phyloP scores from a whole-genome alignment of 2,797 vertebrate genomes.

The Channallabes apus region DNA sequence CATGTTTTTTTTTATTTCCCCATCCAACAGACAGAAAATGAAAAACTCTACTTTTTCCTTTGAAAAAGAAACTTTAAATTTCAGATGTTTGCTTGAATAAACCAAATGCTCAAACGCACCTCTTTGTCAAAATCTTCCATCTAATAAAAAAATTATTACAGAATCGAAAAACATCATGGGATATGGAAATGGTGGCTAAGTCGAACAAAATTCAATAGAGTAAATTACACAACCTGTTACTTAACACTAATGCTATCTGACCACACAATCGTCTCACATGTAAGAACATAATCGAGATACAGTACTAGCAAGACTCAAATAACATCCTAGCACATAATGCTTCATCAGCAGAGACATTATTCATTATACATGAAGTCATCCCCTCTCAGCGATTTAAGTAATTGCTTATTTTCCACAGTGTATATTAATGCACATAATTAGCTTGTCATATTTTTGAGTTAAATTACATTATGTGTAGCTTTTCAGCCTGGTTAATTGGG shows the following conservation, averaged over 20 bases:
- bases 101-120: neutral
- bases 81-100: neutral
- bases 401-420: neutral
- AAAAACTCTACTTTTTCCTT: neutral
- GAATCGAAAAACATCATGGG: too few relatives aligned
- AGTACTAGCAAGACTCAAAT: neutral
- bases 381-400: neutral
- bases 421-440: neutral
- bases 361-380: neutral
- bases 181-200: neutral
- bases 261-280: neutral
- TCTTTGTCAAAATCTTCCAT: neutral
- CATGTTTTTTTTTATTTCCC: neutral
- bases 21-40: neutral
- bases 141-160: neutral
- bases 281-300: neutral
- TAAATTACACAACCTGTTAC: neutral
- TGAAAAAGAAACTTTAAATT: neutral
- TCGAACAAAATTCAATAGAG: neutral
- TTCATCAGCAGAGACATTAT: neutral
- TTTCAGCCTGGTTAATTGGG: neutral
- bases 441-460: neutral
- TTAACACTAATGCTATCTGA: neutral
- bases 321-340: neutral
- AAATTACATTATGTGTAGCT: neutral